Evolutionary conservation across 1,140 invertebrate genomes (phyloP), one percentile per base, ranked within the genome.

Genomic region (Trichonephila clavipes): DNA sequence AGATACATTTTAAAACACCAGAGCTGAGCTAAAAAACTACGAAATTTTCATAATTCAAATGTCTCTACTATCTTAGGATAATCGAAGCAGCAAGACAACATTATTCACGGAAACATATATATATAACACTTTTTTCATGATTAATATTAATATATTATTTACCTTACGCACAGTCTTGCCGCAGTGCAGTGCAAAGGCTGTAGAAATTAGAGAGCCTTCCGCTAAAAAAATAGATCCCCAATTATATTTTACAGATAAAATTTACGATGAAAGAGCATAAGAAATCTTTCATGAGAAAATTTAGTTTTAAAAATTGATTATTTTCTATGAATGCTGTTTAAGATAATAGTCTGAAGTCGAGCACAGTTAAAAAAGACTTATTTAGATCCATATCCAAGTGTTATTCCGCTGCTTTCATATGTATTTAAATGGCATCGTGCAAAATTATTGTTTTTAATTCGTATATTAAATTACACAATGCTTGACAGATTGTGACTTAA

Each of bases 161-260:
- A 91, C 34, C 21, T 83, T 83, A 61, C 82, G 82, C 62, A 86
- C 34, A 66, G 21, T 86, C 3, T 72, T 92, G 90, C 69, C 90
- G 90, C 90, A 92, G 61, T 92, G 90, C 90, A 92, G 90, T 92
- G 72, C 61, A 64, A 72, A 86, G 59, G 21, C 28, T 21, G 34
- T 59, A 19, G 69, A 91, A 18, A 86, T 34, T 72, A 19, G 51
- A 91, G 7, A 86, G n/a, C 21, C 90, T 86, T 92, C 90, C 90
- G 81, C 90, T 14, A 51, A 69, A 18, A 86, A 58, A 92, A 85
- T 81, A 83, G 82, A 82, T 86, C 61, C 62, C 7, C 28, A 28
- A 44, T 12, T n/a, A 40, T 24, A 62, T 69, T 86, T 86, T 44
- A 28, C 51, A 14, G 10, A 88, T 69, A 64, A 69, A 66, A n/a